Base-by-base conservation (phyloP, 1,140 invertebrate genomes). In the Lordiphosa stackelbergi region DNA sequence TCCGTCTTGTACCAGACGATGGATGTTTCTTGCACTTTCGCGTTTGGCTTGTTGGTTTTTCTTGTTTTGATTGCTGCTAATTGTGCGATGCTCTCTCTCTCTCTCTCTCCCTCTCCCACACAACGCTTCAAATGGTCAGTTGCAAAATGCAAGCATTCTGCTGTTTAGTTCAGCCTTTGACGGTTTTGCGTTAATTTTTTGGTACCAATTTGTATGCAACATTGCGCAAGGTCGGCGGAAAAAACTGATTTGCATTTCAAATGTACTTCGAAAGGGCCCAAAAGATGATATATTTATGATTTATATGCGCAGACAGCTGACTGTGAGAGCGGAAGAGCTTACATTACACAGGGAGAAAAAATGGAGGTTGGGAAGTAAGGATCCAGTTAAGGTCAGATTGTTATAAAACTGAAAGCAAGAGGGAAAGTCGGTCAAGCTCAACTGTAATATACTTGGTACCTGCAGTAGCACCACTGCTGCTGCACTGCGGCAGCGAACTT, bases 241-340 rank as follows among this genome's bases (percentile, higher is more conserved):
- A 41, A 41, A 43, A 35, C 42, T 31, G 46, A 69, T 78, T 73
- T 78, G 53, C 73, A 78, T 79, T 60, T 47, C 28, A 66, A 46
- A 46, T 19, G 60, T 31, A 35, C n/a, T 40, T 49, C 49, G 62
- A 66, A 52, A 38, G 48, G 52, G 60, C 43, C 48, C 43, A 45
- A 2, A 5, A 47, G 36, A 37, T 5, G 37, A n/a, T 12, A 43
- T 31, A 28, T 43, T 19, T 13, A 6, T 42, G 38, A 60, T 34
- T 53, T 71, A 42, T 52, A 53, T 36, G 35, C 16, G 43, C 28
- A 2, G 5, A 31, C 28, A 31, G 28, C 28, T 31, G 28, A 31
- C 6, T 8, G 22, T n/a, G 0, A 19, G 43, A 46, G 22, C 16
- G 8, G n/a, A 10, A 11, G 5, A 22, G 47, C 22, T 10, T 12